Base-by-base conservation (phyloP, 2,888 invertebrate genomes). In the Agrilus biguttatus region DNA sequence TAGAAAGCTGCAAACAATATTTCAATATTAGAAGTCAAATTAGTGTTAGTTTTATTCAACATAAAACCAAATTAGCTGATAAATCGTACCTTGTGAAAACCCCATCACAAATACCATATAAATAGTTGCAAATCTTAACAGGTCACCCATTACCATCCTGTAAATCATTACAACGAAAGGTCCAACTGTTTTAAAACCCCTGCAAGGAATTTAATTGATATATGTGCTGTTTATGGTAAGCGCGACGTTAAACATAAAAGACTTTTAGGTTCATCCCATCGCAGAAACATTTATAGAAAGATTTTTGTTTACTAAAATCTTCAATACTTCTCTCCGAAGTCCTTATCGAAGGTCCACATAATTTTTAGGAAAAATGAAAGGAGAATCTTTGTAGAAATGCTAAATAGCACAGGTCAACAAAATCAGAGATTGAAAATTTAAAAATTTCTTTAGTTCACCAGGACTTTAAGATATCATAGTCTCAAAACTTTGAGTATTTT, bases 81-180 rank as follows among this genome's bases (percentile, higher is more conserved):
- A 14, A 32, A 37, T 14, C 1, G 12, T 67, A 86, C 89, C 83
- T 78, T 97, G 96, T 2, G 96, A 93, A 61, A 97, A 97, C 45
- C 91, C 91, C 79, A 96, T 83, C 5, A 98, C 89, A 62, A 98
- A 97, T 4, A 98, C 92, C 49, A 92, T 70, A 62, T 97, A 98
- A 60, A 98, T 98, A 39, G 87, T 84, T 47, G 95, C 92, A 66
- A 98, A 98, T 50, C 97, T 77, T 21, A 96, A 70, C 28, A 97
- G 72, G 68, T 98, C 97, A 43, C 96, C 93, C 77, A 87, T 85
- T 39, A 97, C 87, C 92, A 98, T 97, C 50, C 95, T 79, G 68
- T 97, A 97, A 54, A 98, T 93, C 96, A 97, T 97, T 52, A 96
- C 91, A n/a, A 97, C 97, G 77, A 97, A 97, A 0, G 97, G 97